These are phyloP conservation scores for Brachypteracias leptosomus DNA, from an alignment of 2,113 vertebrate species.

Conservation along the genomic window DNA sequence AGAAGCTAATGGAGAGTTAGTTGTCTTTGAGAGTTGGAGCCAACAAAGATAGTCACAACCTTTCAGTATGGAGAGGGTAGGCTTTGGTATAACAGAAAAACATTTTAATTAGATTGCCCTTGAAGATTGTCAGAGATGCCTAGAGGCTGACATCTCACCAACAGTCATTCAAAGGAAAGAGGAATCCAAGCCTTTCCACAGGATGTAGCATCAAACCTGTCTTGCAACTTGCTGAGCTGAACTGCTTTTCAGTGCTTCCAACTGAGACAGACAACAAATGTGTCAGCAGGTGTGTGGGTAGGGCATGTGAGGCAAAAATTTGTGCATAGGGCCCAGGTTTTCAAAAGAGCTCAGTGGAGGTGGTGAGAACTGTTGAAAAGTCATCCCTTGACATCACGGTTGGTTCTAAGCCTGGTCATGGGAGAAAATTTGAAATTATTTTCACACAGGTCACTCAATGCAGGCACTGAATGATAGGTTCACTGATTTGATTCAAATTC, in stretches of 20 bases:
- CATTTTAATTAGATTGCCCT: constrained; percentile 7
- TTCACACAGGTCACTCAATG: neutral
- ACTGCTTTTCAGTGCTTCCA: neutral
- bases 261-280: neutral
- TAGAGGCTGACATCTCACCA: constrained; percentile 2
- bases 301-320: neutral
- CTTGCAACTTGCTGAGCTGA: neutral
- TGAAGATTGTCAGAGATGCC: neutral
- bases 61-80: neutral
- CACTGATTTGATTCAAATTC: neutral
- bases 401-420: neutral
- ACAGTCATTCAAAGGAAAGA: neutral
- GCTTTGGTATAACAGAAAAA: constrained; percentile 1
- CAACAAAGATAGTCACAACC: neutral
- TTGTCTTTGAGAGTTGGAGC: neutral
- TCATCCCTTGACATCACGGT: neutral
- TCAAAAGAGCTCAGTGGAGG: neutral
- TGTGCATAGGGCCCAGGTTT: neutral
- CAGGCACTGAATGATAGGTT: neutral
- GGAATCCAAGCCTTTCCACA: neutral
- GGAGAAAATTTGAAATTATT: neutral
- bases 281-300: neutral
- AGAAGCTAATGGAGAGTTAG: neutral
- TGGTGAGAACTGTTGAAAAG: neutral
- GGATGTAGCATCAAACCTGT: neutral